Evolutionary conservation across 2,888 invertebrate species (phyloP).

Genomic region (Cyaniris semiargus): DNA sequence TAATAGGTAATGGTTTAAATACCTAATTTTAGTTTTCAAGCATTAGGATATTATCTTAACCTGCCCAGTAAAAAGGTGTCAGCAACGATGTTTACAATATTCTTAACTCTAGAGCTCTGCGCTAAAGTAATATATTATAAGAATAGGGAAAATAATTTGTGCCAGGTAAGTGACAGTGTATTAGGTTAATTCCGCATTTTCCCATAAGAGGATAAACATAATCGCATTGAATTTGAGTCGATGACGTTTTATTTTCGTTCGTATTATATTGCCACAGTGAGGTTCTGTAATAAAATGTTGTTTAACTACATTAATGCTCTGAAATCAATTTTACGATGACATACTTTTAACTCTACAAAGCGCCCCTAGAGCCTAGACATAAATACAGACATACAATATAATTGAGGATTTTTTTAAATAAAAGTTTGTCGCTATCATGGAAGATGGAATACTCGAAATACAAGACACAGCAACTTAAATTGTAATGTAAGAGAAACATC

Average conservation of each 20-base stretch:
- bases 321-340: no score
- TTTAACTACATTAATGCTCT: no score
- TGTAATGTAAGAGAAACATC: neutral
- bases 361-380: no score
- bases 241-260: slow-evolving; percentile 9
- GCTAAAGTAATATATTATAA: neutral
- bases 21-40: no score
- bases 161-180: neutral
- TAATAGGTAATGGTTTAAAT: no score
- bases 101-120: neutral
- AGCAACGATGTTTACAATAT: no score
- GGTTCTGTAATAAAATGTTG: neutral
- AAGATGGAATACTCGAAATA: no score
- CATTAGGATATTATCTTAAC: no score
- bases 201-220: slow-evolving; percentile 6
- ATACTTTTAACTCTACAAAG: no score
- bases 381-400: no score
- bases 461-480: neutral
- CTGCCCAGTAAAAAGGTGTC: no score
- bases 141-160: neutral
- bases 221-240: slow-evolving; percentile 19
- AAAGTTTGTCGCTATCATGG: neutral
- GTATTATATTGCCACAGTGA: neutral
- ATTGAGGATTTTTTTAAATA: no score
- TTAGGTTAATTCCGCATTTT: slow-evolving; percentile 23